Conservation (phyloP, 2,888 invertebrate genomes). For the Xanthorhoe designata region DNA sequence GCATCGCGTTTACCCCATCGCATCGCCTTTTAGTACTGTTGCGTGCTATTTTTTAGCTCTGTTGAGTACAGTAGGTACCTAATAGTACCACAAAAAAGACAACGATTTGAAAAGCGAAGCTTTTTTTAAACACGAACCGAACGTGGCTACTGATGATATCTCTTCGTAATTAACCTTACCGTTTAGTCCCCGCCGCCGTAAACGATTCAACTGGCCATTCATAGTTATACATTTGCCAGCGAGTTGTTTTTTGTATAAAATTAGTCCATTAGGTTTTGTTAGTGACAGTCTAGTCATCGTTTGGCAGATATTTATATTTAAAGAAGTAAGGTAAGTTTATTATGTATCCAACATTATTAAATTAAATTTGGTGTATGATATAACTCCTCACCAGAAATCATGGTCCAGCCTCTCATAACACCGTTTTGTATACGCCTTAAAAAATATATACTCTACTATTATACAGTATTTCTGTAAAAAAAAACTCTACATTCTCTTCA, state of each 20-base stretch:
- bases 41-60: background rate
- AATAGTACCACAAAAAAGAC: slow-evolving; percentile 3
- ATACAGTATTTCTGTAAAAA: no score
- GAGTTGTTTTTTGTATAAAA: background rate
- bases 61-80: background rate
- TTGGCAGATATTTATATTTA: background rate
- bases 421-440: no score
- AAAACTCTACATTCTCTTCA: no score
- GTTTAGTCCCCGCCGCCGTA: slow-evolving; percentile 72
- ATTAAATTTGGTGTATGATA: no score
- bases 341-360: background rate
- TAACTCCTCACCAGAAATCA: no score
- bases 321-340: background rate
- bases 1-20: background rate
- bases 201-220: slow-evolving; percentile 53
- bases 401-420: no score
- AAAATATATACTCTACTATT: no score
- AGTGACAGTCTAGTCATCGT: background rate
- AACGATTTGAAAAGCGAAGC: slow-evolving; percentile 77
- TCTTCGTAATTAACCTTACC: slow-evolving; percentile 72
- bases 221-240: slow-evolving; percentile 12
- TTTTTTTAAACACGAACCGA: slow-evolving; percentile 76
- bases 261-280: background rate
- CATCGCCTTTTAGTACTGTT: background rate
- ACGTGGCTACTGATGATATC: slow-evolving; percentile 66